These are phyloP conservation scores for Cherax quadricarinatus DNA, from an alignment of 1,140 invertebrate genomes.

Conservation along the genomic window DNA sequence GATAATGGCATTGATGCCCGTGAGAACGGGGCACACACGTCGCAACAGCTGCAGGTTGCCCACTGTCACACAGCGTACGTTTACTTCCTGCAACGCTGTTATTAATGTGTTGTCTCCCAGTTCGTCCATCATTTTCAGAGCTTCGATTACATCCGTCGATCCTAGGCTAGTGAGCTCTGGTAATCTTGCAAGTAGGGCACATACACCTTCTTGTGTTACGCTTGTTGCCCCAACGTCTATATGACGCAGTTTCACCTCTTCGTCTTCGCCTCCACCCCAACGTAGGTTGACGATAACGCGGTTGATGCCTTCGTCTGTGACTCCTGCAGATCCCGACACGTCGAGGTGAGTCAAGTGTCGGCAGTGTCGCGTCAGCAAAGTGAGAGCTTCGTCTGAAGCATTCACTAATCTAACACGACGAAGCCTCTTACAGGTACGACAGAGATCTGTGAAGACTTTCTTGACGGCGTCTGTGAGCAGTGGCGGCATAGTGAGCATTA, in stretches of 20 bases:
- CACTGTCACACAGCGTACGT: conserved; percentile 67
- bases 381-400: conserved; percentile 67
- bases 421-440: conserved; percentile 65
- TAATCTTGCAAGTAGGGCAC: conserved; percentile 53
- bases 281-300: conserved; percentile 64
- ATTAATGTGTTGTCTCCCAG: conserved; percentile 28
- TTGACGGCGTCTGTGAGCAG: conserved; percentile 57
- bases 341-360: conserved; percentile 55
- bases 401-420: conserved; percentile 50
- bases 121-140: conserved; percentile 63
- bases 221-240: conserved; percentile 70
- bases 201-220: conserved; percentile 68
- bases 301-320: conserved; percentile 70
- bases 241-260: conserved; percentile 45
- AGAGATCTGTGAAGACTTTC: conserved; percentile 68
- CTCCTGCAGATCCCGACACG: conserved; percentile 65
- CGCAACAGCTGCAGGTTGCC: conserved; percentile 59
- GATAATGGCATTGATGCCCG: conserved; percentile 63
- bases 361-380: conserved; percentile 67
- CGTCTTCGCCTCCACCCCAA: conserved; percentile 56
- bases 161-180: conserved; percentile 65
- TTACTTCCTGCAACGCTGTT: conserved; percentile 64
- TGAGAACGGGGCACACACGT: conserved; percentile 59
- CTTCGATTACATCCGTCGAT: conserved; percentile 58
- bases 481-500: conserved; percentile 67